Conservation (phyloP, 2,113 vertebrate genomes). For the Camelus bactrianus region DNA sequence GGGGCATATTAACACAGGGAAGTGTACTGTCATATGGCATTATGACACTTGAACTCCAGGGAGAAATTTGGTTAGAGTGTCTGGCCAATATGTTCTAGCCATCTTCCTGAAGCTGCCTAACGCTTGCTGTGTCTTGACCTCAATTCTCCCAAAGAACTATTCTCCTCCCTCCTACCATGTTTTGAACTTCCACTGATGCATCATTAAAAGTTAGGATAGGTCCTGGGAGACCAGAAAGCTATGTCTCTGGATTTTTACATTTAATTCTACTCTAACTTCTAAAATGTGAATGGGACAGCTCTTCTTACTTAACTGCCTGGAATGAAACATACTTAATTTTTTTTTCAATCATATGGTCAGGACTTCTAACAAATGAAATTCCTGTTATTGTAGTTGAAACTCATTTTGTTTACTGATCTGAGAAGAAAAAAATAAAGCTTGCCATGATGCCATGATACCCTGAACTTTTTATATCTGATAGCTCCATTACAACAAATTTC, state of each 20-base stretch:
- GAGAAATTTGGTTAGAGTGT: constrained; percentile 67
- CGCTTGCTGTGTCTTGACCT: constrained; percentile 78
- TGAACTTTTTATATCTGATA: background rate
- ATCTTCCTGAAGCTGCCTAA: constrained; percentile 69
- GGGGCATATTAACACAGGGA: constrained; percentile 6
- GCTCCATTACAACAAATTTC: constrained; percentile 20
- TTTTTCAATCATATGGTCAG: background rate
- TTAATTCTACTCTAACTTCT: constrained; percentile 53
- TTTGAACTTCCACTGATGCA: constrained; percentile 53
- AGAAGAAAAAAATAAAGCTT: background rate
- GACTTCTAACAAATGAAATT: constrained; percentile 6
- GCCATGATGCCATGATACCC: background rate
- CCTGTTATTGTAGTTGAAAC: background rate
- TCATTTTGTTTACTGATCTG: constrained; percentile 44
- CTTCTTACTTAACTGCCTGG: constrained; percentile 21
- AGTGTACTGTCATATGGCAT: constrained; percentile 17
- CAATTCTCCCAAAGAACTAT: constrained; percentile 68
- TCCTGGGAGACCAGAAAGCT: constrained; percentile 48
- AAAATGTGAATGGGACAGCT: background rate
- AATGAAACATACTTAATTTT: constrained; percentile 38
- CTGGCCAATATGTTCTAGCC: constrained; percentile 53
- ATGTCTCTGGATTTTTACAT: constrained; percentile 68
- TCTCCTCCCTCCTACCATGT: constrained; percentile 12
- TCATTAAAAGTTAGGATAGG: constrained; percentile 67
- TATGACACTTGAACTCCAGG: constrained; percentile 70